Evolutionary conservation across 2,888 invertebrate species (phyloP).

Genomic region (Lasioglossum villosulum): DNA sequence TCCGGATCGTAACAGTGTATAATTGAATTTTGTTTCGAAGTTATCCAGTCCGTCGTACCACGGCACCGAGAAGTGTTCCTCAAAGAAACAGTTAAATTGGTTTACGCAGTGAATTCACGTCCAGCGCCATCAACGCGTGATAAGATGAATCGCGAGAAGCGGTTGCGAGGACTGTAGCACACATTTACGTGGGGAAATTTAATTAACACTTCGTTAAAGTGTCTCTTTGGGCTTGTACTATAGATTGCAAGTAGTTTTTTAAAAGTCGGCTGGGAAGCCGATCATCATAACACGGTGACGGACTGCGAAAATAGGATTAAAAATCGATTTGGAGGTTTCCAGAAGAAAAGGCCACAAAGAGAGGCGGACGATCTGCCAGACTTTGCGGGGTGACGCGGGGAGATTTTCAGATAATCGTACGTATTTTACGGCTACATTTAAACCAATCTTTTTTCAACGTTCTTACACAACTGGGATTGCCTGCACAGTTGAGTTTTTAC

Average conservation of each 20-base stretch:
- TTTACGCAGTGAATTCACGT: slow-evolving; percentile 50
- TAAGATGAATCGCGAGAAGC: slow-evolving; percentile 72
- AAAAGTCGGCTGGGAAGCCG: slow-evolving; percentile 60
- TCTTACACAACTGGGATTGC: not conserved
- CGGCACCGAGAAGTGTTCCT: not conserved
- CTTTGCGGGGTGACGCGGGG: slow-evolving; percentile 69
- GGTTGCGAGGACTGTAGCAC: slow-evolving; percentile 64
- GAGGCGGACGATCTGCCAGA: slow-evolving; percentile 66
- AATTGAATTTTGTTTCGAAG: slow-evolving; percentile 35
- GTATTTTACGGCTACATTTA: slow-evolving; percentile 55
- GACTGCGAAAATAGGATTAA: slow-evolving; percentile 42
- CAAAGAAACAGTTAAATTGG: slow-evolving; percentile 51
- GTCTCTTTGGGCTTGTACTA: slow-evolving; percentile 47
- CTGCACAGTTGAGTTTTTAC: slow-evolving; percentile 13
- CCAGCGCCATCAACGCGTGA: slow-evolving; percentile 72
- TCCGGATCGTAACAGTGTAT: not conserved
- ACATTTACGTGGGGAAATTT: slow-evolving; percentile 71
- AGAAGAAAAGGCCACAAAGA: slow-evolving; percentile 51
- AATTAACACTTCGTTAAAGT: slow-evolving; percentile 67
- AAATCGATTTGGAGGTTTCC: slow-evolving; percentile 64
- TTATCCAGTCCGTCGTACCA: not conserved
- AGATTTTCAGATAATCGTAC: slow-evolving; percentile 71
- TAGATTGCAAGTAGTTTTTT: slow-evolving; percentile 57
- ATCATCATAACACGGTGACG: slow-evolving; percentile 30
- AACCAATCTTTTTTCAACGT: slow-evolving; percentile 19